Evolutionary conservation across 2,797 vertebrate species (phyloP).

Genomic region (Rhynchonycteris naso): DNA sequence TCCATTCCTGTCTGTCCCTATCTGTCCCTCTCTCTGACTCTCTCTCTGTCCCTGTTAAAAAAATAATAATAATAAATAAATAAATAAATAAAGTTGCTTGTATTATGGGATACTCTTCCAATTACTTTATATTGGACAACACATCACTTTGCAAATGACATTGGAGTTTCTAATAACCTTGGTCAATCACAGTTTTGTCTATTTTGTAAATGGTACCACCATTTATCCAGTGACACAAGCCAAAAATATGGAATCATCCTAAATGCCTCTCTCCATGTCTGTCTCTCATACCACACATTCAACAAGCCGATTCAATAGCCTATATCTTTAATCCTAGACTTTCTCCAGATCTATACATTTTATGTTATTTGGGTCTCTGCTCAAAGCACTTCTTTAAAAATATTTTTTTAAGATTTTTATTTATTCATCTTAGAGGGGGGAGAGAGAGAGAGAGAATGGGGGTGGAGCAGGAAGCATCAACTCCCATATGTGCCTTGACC

Average conservation of each 20-base stretch:
- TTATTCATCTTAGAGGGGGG: too few species aligned
- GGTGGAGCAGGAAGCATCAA: too few species aligned
- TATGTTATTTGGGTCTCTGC: not conserved
- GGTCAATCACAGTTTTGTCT: not conserved
- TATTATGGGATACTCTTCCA: not conserved
- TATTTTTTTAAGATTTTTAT: too few species aligned
- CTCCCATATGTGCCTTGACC: too few species aligned
- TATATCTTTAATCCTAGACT: not conserved
- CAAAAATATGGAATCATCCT: not conserved
- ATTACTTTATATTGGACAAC: not conserved
- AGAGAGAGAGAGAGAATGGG: too few species aligned
- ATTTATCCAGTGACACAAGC: not conserved
- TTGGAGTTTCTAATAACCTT: not conserved
- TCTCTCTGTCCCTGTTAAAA: too few species aligned
- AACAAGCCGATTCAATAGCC: not conserved
- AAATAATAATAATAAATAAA: too few species aligned
- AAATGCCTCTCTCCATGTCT: not conserved
- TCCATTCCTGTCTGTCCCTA: too few species aligned
- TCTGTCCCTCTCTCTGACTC: too few species aligned
- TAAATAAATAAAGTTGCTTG: constrained; percentile 3
- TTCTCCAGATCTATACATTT: not conserved
- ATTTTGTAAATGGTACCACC: not conserved
- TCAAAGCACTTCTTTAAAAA: not conserved
- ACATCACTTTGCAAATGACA: not conserved
- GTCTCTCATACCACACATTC: not conserved